These are phyloP conservation scores for Botia kubotai DNA, from an alignment of 2,797 vertebrate species.

Conservation along the genomic window DNA sequence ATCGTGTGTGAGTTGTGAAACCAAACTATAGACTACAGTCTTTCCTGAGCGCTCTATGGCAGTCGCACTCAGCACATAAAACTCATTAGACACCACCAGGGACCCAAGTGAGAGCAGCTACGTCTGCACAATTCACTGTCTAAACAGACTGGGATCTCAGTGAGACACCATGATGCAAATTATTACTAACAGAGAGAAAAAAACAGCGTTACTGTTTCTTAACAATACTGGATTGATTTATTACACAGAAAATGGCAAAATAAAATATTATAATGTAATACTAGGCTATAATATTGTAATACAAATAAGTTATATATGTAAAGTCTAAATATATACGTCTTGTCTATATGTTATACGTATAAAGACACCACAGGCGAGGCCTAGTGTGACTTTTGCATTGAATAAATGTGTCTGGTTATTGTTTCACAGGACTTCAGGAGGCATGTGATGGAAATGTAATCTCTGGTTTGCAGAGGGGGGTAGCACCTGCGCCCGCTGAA, in stretches of 20 bases:
- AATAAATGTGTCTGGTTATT: slow-evolving; percentile 19
- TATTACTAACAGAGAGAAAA: slow-evolving; percentile 20
- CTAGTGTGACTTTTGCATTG: slow-evolving; percentile 5
- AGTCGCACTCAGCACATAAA: slow-evolving; percentile 27
- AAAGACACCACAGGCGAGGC: not conserved
- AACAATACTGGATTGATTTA: slow-evolving; percentile 14
- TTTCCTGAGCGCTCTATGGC: not conserved
- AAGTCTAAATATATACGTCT: not conserved
- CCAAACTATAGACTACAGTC: not conserved
- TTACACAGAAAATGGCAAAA: slow-evolving; percentile 3
- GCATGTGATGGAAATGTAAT: slow-evolving; percentile 31
- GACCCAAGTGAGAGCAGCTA: slow-evolving; percentile 48
- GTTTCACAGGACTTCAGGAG: slow-evolving; percentile 47
- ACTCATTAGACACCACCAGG: slow-evolving; percentile 56
- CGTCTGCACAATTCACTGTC: slow-evolving; percentile 46
- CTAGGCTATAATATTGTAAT: too few species aligned
- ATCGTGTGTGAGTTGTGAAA: slow-evolving; percentile 14
- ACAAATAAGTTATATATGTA: not conserved
- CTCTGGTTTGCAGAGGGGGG: slow-evolving; percentile 22
- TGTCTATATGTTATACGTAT: not conserved
- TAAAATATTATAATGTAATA: not conserved
- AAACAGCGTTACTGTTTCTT: not conserved
- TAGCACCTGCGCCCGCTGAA: slow-evolving; percentile 35
- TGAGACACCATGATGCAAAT: slow-evolving; percentile 39
- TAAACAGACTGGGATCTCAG: slow-evolving; percentile 49